Base-by-base conservation (phyloP, 2,113 vertebrate species). In the Calonectris borealis region DNA sequence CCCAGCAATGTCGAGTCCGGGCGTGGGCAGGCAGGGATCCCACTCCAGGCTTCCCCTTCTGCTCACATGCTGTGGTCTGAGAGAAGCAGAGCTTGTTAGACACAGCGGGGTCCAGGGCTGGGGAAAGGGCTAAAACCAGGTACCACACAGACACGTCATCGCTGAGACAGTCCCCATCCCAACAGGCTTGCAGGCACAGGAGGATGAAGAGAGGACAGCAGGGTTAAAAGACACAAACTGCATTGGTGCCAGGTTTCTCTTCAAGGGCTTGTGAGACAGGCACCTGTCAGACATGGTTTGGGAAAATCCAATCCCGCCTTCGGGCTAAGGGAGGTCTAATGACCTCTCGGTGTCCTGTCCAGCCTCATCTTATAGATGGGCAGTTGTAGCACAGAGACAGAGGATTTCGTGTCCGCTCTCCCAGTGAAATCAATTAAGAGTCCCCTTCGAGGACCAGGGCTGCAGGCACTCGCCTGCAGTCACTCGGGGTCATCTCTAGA, bases 101-200 rank as follows among this genome's bases (percentile, higher is more conserved):
- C 55, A 44, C 31, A 5, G 68, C 3, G 0, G 25, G 73, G 46
- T 36, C 13, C 11, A 10, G 26, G 32, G 58, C 32, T 55, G 58
- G 42, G 52, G 31, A 83, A 49, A 62, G 69, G 62, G 49, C 13
- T 38, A 27, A 17, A 78, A 13, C 0, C 24, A 22, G 51, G 55
- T 16, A 7, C 13, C 32, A 16, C 34, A 11, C 0, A 44, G 76
- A 4, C 4, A 19, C 2, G 2, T 3, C 68, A 4, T 4, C 0
- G 0, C 72, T 27, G 38, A 68, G 80, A 55, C 34, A 13, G 52
- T 29, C 10, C 58, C 52, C n/a, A 12, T 6, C 75, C 93, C 65
- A 17, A 0, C 5, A 4, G 32, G 71, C 61, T n/a, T 9, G 46
- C 34, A 44, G 84, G 38, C 10, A 4, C 0, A 0, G 44, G 27